Conservation (phyloP, 1,140 invertebrate genomes). For the Scylla paramamosain region DNA sequence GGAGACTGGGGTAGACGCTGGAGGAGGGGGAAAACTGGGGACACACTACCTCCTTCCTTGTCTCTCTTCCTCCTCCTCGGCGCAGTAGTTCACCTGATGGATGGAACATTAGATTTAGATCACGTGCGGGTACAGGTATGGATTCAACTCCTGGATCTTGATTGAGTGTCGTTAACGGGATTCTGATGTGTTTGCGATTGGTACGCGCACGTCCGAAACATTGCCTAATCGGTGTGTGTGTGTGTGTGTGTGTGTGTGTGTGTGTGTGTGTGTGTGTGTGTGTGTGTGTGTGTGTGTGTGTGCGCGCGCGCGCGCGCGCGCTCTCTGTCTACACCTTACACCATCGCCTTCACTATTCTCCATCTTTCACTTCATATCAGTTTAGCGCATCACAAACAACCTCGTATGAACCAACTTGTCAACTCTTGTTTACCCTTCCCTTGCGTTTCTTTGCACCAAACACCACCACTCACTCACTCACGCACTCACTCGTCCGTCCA, state of each 20-base stretch:
- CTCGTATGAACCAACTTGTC: no score
- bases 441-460: no score
- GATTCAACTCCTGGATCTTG: neutral
- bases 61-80: neutral
- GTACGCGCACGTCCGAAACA: neutral
- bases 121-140: neutral
- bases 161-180: neutral
- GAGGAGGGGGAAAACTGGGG: neutral
- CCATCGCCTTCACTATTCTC: neutral
- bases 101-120: neutral
- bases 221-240: slow-evolving; percentile 7
- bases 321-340: neutral
- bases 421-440: no score
- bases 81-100: neutral
- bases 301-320: neutral
- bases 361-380: neutral
- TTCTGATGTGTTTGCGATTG: neutral
- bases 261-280: slow-evolving; percentile 41
- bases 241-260: slow-evolving; percentile 47
- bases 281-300: neutral
- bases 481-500: no score
- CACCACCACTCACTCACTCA: no score
- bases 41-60: no score
- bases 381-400: no score
- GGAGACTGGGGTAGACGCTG: neutral